Evolutionary conservation across 2,797 vertebrate genomes (phyloP), one percentile per base, ranked within the genome.

Genomic region (Miichthys miiuy): DNA sequence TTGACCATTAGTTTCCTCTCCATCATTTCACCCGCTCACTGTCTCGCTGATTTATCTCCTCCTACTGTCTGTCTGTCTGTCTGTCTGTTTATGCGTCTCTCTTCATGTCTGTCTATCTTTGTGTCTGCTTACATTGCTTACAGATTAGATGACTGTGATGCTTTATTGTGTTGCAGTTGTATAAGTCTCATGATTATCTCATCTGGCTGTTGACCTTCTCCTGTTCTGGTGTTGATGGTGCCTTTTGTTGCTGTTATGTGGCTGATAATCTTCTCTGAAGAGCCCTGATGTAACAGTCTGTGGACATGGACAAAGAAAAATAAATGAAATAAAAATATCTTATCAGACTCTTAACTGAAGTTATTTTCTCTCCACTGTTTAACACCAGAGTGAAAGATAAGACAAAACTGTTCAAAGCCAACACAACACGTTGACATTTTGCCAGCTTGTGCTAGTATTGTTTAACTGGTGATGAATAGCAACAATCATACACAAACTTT

Each of bases 1-100:
- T 62, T 86, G 72, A 82, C 85, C 80, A 83, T 85, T 80, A 79
- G 68, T 72, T 84, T 85, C 65, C 75, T 84, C 80, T 83, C 78
- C 82, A 89, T 85, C 87, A 75, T 63, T 76, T 52, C 65, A 72
- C 66, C 51, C 20, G 78, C 77, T 78, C 78, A 75, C 81, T 56
- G 79, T 61, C 80, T 78, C 7, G 0, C 38, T 87, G 80, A 84
- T 84, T 81, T 81, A 84, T 88, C 62, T 64, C 65, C 75, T 79
- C 55, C 47, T 38, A 27, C 58, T 23, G 48, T 55, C 27, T 13
- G 2, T n/a, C 3, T 73, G 18, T 18, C 0, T 56, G 34, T 21
- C 54, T 42, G 20, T 65, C 21, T 72, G 21, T 68, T 5, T 57
- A 4, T n/a, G 8, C 30, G 41, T 51, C 47, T 71, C 55, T 68